Evolutionary conservation across 2,113 vertebrate genomes (phyloP).

Genomic region (Hippolais icterina): DNA sequence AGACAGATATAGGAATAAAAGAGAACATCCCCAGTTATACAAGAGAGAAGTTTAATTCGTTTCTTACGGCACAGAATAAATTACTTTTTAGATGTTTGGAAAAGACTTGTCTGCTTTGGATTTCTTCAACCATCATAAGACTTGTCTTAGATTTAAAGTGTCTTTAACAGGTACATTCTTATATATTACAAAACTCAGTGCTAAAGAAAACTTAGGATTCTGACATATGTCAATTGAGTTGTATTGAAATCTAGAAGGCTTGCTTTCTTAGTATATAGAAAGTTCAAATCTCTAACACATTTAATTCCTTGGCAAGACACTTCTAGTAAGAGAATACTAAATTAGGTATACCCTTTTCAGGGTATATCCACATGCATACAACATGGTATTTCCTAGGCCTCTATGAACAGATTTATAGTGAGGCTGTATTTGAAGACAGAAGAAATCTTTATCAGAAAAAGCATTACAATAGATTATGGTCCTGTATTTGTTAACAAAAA

Average conservation of each 20-base stretch:
- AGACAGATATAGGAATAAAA: slow-evolving; percentile 29
- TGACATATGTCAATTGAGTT: neutral
- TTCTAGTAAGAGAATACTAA: neutral
- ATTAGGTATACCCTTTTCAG: neutral
- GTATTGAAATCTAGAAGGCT: neutral
- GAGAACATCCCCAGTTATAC: slow-evolving; percentile 14
- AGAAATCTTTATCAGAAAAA: neutral
- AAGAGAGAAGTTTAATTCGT: slow-evolving; percentile 22
- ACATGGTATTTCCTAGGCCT: neutral
- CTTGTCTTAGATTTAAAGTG: neutral
- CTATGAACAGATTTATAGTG: neutral
- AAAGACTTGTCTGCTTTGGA: neutral
- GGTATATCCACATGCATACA: neutral
- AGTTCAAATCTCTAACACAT: neutral
- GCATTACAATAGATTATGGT: neutral
- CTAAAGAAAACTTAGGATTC: neutral
- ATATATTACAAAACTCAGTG: neutral
- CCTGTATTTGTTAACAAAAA: neutral
- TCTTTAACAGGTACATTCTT: neutral
- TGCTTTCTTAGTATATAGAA: neutral
- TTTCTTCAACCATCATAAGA: neutral
- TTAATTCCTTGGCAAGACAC: neutral
- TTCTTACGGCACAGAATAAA: neutral
- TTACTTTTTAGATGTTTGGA: slow-evolving; percentile 18
- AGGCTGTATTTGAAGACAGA: neutral